These are phyloP conservation scores for Lophius piscatorius DNA, from an alignment of 2,113 vertebrate genomes.

Conservation along the genomic window DNA sequence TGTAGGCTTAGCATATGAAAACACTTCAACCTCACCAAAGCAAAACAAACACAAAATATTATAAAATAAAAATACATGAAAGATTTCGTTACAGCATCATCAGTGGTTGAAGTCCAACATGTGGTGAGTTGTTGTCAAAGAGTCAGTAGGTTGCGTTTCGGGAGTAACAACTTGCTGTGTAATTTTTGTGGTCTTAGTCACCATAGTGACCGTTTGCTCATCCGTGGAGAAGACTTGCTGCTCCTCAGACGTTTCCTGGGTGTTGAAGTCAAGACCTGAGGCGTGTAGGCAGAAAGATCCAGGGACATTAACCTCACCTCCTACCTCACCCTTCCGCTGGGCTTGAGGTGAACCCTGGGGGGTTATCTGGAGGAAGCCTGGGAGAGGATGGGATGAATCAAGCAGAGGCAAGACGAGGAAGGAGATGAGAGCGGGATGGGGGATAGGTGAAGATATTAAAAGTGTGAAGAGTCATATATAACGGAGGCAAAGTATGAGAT, in stretches of 20 bases:
- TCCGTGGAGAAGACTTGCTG: constrained; percentile 50
- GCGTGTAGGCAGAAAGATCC: constrained; percentile 79
- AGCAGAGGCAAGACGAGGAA: neutral
- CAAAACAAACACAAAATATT: constrained; percentile 20
- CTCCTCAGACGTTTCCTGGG: constrained; percentile 65
- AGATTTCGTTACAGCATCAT: constrained; percentile 48
- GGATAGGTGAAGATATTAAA: constrained; percentile 15
- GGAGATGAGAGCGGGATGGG: constrained; percentile 1
- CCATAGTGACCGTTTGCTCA: constrained; percentile 55
- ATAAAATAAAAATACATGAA: constrained; percentile 27
- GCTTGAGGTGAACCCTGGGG: constrained; percentile 74
- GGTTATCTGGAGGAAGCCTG: constrained; percentile 76
- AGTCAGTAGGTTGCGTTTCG: constrained; percentile 67
- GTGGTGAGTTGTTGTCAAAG: constrained; percentile 44
- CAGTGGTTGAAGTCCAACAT: constrained; percentile 43
- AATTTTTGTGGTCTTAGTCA: constrained; percentile 72
- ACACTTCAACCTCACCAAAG: constrained; percentile 59
- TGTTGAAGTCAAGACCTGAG: constrained; percentile 78
- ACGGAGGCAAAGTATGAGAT: constrained; percentile 45
- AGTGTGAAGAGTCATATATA: constrained; percentile 44
- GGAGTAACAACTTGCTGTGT: constrained; percentile 61
- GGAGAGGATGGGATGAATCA: neutral
- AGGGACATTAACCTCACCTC: constrained; percentile 61
- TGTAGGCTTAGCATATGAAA: constrained; percentile 37
- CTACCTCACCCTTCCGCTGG: constrained; percentile 65